These are phyloP conservation scores for Cheilosia variabilis DNA, from an alignment of 2,888 invertebrate species.

Conservation along the genomic window DNA sequence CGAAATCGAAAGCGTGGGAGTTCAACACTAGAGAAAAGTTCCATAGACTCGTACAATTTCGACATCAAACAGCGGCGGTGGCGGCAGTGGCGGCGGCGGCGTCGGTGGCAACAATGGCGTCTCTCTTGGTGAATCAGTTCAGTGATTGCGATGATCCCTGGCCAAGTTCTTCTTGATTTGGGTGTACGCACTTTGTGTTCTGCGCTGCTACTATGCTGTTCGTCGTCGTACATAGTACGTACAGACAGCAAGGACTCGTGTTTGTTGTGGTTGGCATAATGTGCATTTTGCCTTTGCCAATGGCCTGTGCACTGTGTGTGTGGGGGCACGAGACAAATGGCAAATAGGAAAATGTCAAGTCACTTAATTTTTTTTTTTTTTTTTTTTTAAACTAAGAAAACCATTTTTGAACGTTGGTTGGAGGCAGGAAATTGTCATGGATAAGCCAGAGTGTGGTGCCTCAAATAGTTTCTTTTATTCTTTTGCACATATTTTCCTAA, in stretches of 20 bases:
- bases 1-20: constrained; percentile 65
- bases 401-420: constrained; percentile 29
- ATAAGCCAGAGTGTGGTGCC: constrained; percentile 22
- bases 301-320: constrained; percentile 29
- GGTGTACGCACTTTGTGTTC: constrained; percentile 49
- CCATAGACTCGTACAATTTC: constrained; percentile 10
- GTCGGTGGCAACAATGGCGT: constrained; percentile 41
- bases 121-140: constrained; percentile 50
- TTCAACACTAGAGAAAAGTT: constrained; percentile 4
- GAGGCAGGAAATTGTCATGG: constrained; percentile 55
- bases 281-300: constrained; percentile 18
- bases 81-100: background rate
- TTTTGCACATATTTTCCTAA: background rate
- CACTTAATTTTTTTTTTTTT: constrained; percentile 39
- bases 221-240: no score
- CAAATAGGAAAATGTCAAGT: constrained; percentile 71
- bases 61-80: constrained; percentile 14
- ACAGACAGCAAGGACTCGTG: constrained; percentile 20
- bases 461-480: constrained; percentile 6
- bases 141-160: constrained; percentile 48
- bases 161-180: constrained; percentile 57
- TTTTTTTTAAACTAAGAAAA: background rate
- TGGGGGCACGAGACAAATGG: constrained; percentile 60
- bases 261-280: constrained; percentile 53
- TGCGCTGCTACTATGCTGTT: background rate